Evolutionary conservation across 2,113 vertebrate genomes (phyloP), one percentile per base, ranked within the genome.

Genomic region (Caracal caracal): DNA sequence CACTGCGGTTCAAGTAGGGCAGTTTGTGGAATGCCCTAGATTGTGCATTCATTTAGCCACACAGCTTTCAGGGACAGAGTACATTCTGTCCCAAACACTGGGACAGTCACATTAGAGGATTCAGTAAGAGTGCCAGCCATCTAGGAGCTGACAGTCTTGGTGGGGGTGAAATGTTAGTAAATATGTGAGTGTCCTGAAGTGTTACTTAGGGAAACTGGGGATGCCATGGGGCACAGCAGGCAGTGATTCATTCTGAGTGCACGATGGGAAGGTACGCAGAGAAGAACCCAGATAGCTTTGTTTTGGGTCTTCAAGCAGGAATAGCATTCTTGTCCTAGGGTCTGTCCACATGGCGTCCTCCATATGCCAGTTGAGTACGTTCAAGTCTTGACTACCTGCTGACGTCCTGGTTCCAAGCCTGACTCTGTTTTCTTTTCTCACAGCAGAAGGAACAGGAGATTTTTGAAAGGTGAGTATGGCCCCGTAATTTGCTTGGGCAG

Each of bases 401-500:
- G 37, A n/a, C 61, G 71, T 71, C 95, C 79, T 93, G 84, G 22
- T 90, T 49, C 78, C 56, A 71, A 75, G 70, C 26, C 95, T 97
- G 94, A 98, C 73, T 47, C 84, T 84, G 20, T 87, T 96, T 97
- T 98, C 75, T 98, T 92, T 97, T 93, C 80, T 98, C 88, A 78
- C 98, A 99, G 99, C 35, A 6, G n/a, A 98, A 98, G 80, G 98
- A 99, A 35, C 97, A 97, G 84, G 98, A 99, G 96, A 98, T 99
- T 98, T 98, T 98, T 24, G 98, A 99, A 95, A 98, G 98, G 99
- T 99, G 56, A 98, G 98, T 98, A n/a, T 68, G 73, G 68, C 0
- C 3, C 13, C 43, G 1, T 78, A 43, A 89, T 28, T n/a, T 71
- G 13, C 92, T 68, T 94, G 59, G 63, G 35, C 10, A 24, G 49